Conservation (phyloP, 30 jellyfish, hydroid and myxozoan genomes). For the Nemopilema nomurai region DNA sequence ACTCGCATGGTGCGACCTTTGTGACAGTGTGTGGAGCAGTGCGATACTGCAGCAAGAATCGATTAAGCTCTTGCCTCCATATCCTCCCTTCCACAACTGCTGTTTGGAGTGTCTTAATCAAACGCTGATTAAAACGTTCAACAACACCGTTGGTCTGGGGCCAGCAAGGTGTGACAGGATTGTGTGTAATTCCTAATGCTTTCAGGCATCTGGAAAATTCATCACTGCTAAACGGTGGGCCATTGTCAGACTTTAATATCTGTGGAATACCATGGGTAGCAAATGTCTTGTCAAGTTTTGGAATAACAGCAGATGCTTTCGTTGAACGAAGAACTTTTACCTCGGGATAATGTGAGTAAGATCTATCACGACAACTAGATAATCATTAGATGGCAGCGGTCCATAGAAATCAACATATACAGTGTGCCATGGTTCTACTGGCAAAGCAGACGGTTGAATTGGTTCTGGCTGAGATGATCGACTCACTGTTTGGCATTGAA, state of each 20-base stretch:
- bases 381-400: conserved; percentile 25
- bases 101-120: background rate
- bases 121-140: conserved; percentile 12
- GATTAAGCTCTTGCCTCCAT: conserved; percentile 17
- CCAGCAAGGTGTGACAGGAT: conserved; percentile 1
- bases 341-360: conserved; percentile 28
- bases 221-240: conserved; percentile 18
- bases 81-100: conserved; percentile 11
- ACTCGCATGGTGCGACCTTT: conserved; percentile 12
- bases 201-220: background rate
- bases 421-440: conserved; percentile 31
- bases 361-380: conserved; percentile 33
- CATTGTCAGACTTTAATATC: conserved; percentile 2
- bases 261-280: no score
- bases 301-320: background rate
- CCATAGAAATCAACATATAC: conserved; percentile 29
- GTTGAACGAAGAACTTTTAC: conserved; percentile 1
- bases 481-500: conserved; percentile 33
- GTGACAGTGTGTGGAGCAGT: conserved; percentile 8
- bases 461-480: conserved; percentile 24
- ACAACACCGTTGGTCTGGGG: conserved; percentile 28
- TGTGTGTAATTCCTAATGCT: conserved; percentile 3
- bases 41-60: conserved; percentile 23
- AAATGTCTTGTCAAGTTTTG: conserved; percentile 7
- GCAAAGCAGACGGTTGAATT: conserved; percentile 9